Percentiles rank a stretch among this genome's conserved stretches.
Conservation (phyloP, 2,888 invertebrate species). For the Agrotis segetum region DNA sequence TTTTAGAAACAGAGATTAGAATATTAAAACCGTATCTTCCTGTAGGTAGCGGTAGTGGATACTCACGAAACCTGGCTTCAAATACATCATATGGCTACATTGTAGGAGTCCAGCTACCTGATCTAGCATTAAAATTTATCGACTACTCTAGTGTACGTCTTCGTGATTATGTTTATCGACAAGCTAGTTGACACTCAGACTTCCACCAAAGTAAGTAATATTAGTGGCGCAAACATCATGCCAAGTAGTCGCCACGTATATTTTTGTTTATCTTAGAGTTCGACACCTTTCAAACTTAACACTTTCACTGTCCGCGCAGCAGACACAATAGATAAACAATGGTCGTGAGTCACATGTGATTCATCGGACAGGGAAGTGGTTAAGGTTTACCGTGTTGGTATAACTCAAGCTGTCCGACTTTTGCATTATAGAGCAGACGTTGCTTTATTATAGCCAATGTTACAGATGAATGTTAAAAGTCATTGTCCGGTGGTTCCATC, state of each 20-base stretch:
- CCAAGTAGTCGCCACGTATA: not conserved
- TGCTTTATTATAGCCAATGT: not conserved
- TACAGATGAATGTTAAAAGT: not conserved
- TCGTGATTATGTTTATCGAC: not conserved
- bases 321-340: no score
- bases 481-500: not conserved
- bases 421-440: not conserved
- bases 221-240: not conserved
- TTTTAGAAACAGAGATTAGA: no score
- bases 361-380: no score
- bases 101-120: no score
- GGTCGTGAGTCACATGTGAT: no score
- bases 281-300: not conserved
- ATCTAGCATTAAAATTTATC: no score
- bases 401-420: constrained; percentile 4
- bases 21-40: no score
- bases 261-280: constrained; percentile 3
- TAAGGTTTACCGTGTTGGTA: not conserved
- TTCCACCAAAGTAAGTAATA: not conserved
- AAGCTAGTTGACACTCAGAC: not conserved
- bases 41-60: no score
- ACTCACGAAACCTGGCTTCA: not conserved
- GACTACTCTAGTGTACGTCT: no score
- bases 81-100: not conserved
- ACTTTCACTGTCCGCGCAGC: no score